Conservation (phyloP, 2,888 invertebrate genomes). For the Agriopis leucophaearia region DNA sequence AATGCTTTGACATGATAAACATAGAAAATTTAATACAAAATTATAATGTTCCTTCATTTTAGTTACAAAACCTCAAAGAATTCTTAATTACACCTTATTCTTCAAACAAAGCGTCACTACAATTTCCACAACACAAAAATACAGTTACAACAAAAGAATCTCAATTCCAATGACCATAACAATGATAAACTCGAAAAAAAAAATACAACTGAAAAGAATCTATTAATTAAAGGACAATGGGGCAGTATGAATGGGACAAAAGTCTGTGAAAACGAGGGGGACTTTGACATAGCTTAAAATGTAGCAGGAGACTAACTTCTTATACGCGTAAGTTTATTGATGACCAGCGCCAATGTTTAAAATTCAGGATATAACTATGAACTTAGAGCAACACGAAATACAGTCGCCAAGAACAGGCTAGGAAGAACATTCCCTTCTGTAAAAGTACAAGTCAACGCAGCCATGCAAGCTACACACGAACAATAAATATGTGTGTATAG, state of each 20-base stretch:
- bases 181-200: slow-evolving; percentile 53
- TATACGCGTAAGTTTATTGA: background rate
- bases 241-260: slow-evolving; percentile 57
- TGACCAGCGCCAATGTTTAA: background rate
- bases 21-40: background rate
- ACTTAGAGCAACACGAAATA: no score
- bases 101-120: slow-evolving; percentile 27
- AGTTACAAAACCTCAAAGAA: slow-evolving; percentile 1
- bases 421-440: no score
- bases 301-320: background rate
- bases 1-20: no score
- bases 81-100: slow-evolving; percentile 25
- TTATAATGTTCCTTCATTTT: background rate
- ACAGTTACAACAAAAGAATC: slow-evolving; percentile 34
- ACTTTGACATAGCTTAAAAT: slow-evolving; percentile 24
- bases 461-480: no score
- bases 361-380: background rate
- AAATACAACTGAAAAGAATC: slow-evolving; percentile 66
- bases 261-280: slow-evolving; percentile 52
- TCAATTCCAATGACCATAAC: slow-evolving; percentile 39
- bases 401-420: no score
- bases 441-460: no score
- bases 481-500: no score
- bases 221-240: slow-evolving; percentile 74
- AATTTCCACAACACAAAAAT: slow-evolving; percentile 32